These are phyloP conservation scores for Argopecten irradians DNA, from an alignment of 1,140 invertebrate genomes.

Conservation along the genomic window DNA sequence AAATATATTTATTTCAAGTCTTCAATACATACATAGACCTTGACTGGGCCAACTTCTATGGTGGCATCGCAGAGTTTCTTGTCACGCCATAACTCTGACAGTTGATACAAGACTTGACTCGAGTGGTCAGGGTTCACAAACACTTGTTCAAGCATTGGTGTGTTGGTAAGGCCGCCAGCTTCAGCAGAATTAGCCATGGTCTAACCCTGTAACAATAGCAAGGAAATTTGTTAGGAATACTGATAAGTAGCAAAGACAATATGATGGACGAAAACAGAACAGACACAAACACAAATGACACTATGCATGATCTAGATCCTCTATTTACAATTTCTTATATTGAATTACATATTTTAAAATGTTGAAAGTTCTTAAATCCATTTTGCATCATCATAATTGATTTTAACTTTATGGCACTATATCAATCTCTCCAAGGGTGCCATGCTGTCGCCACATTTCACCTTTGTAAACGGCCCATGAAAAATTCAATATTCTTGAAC, in stretches of 20 bases:
- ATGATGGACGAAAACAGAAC: too few species aligned
- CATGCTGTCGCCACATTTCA: too few species aligned
- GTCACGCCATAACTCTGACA: neutral
- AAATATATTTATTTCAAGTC: neutral
- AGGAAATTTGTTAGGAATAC: neutral
- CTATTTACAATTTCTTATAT: too few species aligned
- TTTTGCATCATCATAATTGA: too few species aligned
- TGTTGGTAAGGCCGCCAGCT: neutral
- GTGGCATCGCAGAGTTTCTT: constrained; percentile 5
- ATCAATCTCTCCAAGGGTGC: too few species aligned
- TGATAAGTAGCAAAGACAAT: too few species aligned
- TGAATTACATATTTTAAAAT: too few species aligned
- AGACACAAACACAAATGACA: neutral
- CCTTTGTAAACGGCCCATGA: too few species aligned
- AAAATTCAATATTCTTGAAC: too few species aligned
- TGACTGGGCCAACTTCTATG: neutral
- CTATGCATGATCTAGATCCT: too few species aligned
- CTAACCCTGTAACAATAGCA: neutral
- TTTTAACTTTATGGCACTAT: too few species aligned
- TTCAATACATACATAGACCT: neutral
- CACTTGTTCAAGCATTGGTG: neutral
- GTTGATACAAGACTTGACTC: neutral
- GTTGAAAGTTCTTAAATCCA: too few species aligned
- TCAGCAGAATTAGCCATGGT: neutral
- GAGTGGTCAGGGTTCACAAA: neutral